Percentiles rank a stretch among this genome's conserved stretches.
Evolutionary conservation across 2,888 invertebrate species (phyloP).

Genomic region (Calephelis perditalis): DNA sequence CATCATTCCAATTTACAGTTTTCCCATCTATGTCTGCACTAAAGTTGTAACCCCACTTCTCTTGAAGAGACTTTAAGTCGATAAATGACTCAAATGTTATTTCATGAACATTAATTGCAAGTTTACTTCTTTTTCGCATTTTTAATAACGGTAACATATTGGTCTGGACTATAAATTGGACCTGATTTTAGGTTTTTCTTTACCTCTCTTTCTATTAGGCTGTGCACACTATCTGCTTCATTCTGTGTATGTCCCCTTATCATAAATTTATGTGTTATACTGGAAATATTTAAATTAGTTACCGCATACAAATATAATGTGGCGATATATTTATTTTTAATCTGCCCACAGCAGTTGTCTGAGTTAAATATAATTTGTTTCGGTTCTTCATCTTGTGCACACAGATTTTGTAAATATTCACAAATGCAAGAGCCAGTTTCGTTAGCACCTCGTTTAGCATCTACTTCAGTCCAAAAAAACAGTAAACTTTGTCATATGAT

Average conservation of each 20-base stretch:
- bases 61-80: background rate
- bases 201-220: background rate
- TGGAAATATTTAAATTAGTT: background rate
- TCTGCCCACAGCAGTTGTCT: background rate
- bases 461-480: background rate
- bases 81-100: background rate
- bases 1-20: constrained; percentile 1
- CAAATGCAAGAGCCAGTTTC: background rate
- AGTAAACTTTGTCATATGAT: background rate
- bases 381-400: background rate
- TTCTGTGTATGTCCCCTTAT: background rate
- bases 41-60: background rate
- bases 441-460: background rate
- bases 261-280: background rate
- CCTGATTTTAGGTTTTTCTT: no score
- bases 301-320: constrained; percentile 4
- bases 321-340: background rate
- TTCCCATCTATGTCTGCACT: background rate
- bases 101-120: background rate
- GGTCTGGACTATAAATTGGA: no score
- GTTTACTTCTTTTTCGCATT: background rate
- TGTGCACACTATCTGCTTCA: background rate
- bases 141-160: background rate
- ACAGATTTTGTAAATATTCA: background rate
- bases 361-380: background rate